Percentiles rank a stretch among this genome's conserved stretches.
phyloP scores from a whole-genome alignment of 1,140 invertebrate species.

The Oryzaephilus surinamensis region DNA sequence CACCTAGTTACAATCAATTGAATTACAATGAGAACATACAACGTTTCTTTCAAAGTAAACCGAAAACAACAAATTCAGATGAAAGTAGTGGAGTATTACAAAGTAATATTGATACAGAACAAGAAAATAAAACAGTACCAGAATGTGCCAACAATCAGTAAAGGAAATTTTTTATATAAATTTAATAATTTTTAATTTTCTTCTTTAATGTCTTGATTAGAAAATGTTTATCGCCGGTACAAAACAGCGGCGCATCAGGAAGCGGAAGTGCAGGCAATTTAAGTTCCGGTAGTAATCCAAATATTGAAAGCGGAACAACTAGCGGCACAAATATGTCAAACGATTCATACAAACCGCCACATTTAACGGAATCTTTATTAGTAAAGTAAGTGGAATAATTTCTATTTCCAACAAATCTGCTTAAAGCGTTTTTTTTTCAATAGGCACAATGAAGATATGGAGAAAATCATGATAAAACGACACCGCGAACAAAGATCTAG shows the following conservation, averaged over 20 bases:
- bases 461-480: constrained; percentile 61
- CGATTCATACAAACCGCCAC: constrained; percentile 39
- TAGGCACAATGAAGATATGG: constrained; percentile 68
- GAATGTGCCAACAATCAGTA: constrained; percentile 27
- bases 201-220: constrained; percentile 26
- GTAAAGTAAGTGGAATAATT: constrained; percentile 22
- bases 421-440: constrained; percentile 1
- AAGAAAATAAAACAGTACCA: constrained; percentile 24
- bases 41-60: constrained; percentile 75
- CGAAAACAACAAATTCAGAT: constrained; percentile 46
- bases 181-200: constrained; percentile 4
- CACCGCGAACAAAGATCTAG: constrained; percentile 51
- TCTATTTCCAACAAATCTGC: not conserved
- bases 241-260: constrained; percentile 41
- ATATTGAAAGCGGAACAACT: constrained; percentile 41
- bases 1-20: constrained; percentile 73
- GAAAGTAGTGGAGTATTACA: constrained; percentile 32
- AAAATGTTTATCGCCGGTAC: constrained; percentile 38
- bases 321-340: constrained; percentile 33
- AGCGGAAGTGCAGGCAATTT: constrained; percentile 48
- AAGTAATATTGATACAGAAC: constrained; percentile 30
- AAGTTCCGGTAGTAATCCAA: constrained; percentile 40
- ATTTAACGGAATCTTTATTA: constrained; percentile 55
- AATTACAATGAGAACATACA: constrained; percentile 81
- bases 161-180: constrained; percentile 8